Base-by-base conservation (phyloP, 1,140 invertebrate species). In the Bombus pyrosoma region DNA sequence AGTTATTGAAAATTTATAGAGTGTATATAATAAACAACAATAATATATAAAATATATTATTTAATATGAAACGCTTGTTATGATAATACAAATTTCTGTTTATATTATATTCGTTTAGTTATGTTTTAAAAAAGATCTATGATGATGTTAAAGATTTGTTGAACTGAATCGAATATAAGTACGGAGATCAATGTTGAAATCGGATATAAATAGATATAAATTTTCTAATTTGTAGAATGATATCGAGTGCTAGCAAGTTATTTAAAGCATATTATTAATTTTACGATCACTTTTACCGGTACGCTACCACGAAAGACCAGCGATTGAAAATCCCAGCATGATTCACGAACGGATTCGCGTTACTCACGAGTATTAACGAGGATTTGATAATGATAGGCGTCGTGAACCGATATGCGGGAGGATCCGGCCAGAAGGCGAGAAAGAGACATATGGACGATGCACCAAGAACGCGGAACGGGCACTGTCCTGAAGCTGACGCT, bases 381-480 rank as follows among this genome's bases (percentile, higher is more conserved):
- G n/a, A 47, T 66, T 78, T 5, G 3, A 37, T 25, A 71, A 72
- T 15, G 34, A n/a, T 41, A 59, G 9, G 39, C 47, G 68, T 37
- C 37, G n/a, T 28, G 34, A 64, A 75, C n/a, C 15, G 59, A 37
- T 75, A 66, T 57, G 37, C n/a, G 22, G 41, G 3, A 64, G 69
- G 28, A 59, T 83, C 28, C 5, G 28, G 10, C n/a, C 28, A 32
- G 53, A 57, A 64, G 18, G 41, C 18, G 18, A 53, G 66, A 73
- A 66, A 57, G 43, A 68, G 59, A 81, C 59, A 73, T 57, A 69
- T 41, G 78, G 69, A 80, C 68, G 77, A 41, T 64, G 53, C 83
- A 47, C 10, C 71, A 81, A 59, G 79, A 85, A 85, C 79, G 84
- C 84, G 78, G 77, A 85, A 85, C 71, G 79, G 79, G 78, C 69